A percentile compares a stretch with the other conserved stretches of the same genome.
phyloP scores from a whole-genome alignment of 64 coral and sea anemone species.

The Montipora cactus region DNA sequence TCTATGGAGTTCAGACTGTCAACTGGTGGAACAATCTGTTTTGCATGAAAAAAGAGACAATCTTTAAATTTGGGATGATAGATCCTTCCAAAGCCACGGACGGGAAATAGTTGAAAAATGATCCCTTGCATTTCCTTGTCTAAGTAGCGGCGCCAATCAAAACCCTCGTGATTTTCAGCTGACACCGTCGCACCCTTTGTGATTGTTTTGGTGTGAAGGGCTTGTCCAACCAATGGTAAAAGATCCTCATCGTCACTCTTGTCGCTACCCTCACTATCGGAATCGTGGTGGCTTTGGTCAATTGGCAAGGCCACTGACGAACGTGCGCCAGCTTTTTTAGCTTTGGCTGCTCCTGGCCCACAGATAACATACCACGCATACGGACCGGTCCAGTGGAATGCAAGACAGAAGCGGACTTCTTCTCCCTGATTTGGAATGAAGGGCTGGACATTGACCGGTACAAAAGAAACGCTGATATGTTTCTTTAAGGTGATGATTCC shows the following conservation, averaged over 20 bases:
- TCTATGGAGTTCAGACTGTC: conserved; percentile 40
- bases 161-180: not conserved
- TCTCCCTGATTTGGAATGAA: conserved; percentile 74
- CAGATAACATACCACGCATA: conserved; percentile 74
- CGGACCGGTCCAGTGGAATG: conserved; percentile 75
- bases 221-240: conserved; percentile 53
- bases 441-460: conserved; percentile 70
- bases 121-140: conserved; percentile 61
- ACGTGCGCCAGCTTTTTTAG: conserved; percentile 53
- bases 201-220: conserved; percentile 22
- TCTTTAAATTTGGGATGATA: conserved; percentile 45
- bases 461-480: conserved; percentile 67
- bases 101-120: not conserved
- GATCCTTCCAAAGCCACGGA: conserved; percentile 54
- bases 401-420: conserved; percentile 67
- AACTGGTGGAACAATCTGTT: conserved; percentile 71
- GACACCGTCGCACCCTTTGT: not conserved
- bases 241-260: conserved; percentile 45
- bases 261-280: conserved; percentile 52
- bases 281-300: conserved; percentile 5
- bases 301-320: not conserved
- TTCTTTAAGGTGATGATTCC: conserved; percentile 73
- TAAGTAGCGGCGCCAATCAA: conserved; percentile 39
- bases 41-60: conserved; percentile 67
- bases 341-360: conserved; percentile 38